These are phyloP conservation scores for Colletes gigas DNA, from an alignment of 1,140 invertebrate species.

Conservation along the genomic window DNA sequence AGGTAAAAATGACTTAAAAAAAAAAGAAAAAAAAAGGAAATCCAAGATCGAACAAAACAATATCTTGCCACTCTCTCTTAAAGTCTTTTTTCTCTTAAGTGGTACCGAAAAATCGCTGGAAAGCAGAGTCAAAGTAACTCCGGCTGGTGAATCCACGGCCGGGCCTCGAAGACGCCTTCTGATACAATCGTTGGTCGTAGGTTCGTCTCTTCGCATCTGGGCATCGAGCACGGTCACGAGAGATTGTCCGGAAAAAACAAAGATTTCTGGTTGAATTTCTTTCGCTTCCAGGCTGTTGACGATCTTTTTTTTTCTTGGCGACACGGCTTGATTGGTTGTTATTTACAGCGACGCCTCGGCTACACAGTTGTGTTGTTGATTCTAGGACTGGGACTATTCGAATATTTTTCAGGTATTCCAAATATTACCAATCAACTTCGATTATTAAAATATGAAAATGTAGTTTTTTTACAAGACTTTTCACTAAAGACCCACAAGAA, in stretches of 20 bases:
- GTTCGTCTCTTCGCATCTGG: constrained; percentile 82
- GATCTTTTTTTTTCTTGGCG: too few species aligned
- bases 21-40: constrained; percentile 34
- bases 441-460: too few species aligned
- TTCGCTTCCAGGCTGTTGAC: not conserved
- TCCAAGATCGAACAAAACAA: constrained; percentile 37
- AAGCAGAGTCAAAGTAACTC: constrained; percentile 91
- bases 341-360: constrained; percentile 38
- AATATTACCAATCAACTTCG: too few species aligned
- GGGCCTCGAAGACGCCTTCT: constrained; percentile 75
- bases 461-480: too few species aligned
- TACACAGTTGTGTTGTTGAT: not conserved
- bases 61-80: constrained; percentile 51
- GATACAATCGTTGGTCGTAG: constrained; percentile 82
- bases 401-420: too few species aligned
- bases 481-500: too few species aligned
- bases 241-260: constrained; percentile 69
- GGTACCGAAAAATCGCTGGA: constrained; percentile 92
- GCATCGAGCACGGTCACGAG: constrained; percentile 41
- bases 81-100: constrained; percentile 60
- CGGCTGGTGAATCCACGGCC: constrained; percentile 86
- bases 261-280: constrained; percentile 63
- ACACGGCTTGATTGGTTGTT: not conserved
- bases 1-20: not conserved
- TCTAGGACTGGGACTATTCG: not conserved